Conservation (phyloP, 2,888 invertebrate species). For the Euplexia lucipara region DNA sequence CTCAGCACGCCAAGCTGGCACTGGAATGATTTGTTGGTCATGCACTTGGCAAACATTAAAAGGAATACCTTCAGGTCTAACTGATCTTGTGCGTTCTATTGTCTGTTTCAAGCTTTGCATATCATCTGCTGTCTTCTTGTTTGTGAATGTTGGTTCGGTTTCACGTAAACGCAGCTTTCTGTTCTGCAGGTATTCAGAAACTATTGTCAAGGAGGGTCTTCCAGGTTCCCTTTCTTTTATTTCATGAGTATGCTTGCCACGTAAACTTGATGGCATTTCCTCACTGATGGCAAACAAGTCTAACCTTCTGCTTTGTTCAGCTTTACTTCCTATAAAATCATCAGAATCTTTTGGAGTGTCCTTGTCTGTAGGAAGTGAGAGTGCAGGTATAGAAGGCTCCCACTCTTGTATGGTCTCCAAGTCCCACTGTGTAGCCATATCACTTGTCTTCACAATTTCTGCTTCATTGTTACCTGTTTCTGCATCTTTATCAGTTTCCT, state of each 20-base stretch:
- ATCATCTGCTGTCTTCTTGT: constrained; percentile 75
- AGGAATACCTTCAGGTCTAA: constrained; percentile 80
- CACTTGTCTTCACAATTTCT: constrained; percentile 66
- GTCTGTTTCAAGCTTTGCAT: constrained; percentile 83
- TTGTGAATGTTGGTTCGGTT: constrained; percentile 62
- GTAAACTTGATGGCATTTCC: constrained; percentile 85
- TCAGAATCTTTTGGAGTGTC: constrained; percentile 73
- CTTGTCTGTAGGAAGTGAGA: constrained; percentile 75
- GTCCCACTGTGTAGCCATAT: constrained; percentile 86
- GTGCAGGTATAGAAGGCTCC: constrained; percentile 77
- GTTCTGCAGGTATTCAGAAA: constrained; percentile 84
- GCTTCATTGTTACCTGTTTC: constrained; percentile 50
- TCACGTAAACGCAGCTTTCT: constrained; percentile 82
- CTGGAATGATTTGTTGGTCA: constrained; percentile 82
- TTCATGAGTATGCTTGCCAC: constrained; percentile 71
- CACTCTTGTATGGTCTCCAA: constrained; percentile 77
- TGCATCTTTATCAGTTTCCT: constrained; percentile 59
- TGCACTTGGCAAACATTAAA: constrained; percentile 81
- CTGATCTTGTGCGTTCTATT: constrained; percentile 77
- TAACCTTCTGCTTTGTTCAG: constrained; percentile 75
- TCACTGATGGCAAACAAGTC: constrained; percentile 87
- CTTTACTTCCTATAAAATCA: constrained; percentile 70
- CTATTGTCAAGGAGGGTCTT: constrained; percentile 80
- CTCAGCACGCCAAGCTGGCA: constrained; percentile 83
- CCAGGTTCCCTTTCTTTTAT: constrained; percentile 65